Evolutionary conservation across 2,113 vertebrate genomes (phyloP).

Genomic region (Peromyscus californicus): DNA sequence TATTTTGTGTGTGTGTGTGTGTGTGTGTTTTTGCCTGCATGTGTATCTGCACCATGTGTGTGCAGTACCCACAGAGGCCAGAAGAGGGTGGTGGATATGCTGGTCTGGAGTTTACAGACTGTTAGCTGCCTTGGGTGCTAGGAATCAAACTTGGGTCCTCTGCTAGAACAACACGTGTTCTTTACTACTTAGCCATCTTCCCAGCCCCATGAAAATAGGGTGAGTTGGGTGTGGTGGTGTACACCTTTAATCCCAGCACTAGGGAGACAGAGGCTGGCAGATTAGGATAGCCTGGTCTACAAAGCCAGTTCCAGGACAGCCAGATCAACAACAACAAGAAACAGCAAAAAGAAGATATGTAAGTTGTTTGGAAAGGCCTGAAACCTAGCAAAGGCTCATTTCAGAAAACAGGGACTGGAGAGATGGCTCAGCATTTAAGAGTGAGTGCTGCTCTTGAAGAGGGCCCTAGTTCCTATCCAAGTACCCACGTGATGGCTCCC

Average conservation of each 20-base stretch:
- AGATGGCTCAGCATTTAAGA: neutral
- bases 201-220: neutral
- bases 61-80: neutral
- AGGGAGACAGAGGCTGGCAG: neutral
- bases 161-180: neutral
- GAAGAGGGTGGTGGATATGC: neutral
- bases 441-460: neutral
- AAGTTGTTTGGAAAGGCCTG: neutral
- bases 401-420: neutral
- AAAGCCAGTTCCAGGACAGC: neutral
- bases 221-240: neutral
- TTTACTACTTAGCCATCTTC: neutral
- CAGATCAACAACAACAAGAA: neutral
- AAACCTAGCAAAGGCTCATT: slow-evolving; percentile 1
- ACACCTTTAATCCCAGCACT: neutral
- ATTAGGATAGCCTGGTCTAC: too few relatives aligned
- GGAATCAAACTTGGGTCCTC: neutral
- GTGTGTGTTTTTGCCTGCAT: neutral
- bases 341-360: neutral
- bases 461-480: neutral
- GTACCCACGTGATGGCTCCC: neutral
- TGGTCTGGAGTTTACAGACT: neutral
- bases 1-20: neutral
- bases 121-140: neutral
- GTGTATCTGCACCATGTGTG: neutral